Base-by-base conservation (phyloP, 2,888 invertebrate genomes). In the Melieria crassipennis region DNA sequence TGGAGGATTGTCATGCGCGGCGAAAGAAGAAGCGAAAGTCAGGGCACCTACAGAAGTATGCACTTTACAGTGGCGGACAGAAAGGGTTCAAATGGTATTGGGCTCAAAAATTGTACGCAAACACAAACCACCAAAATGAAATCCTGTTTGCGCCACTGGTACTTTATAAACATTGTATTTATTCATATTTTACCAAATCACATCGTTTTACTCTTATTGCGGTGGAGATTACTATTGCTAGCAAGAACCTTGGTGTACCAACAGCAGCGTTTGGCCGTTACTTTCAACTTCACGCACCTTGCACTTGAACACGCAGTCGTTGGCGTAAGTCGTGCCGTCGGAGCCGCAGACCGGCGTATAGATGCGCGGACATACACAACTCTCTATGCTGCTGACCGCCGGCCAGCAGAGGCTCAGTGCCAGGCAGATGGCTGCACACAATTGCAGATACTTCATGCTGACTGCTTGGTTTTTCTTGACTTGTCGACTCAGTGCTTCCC, bases 321-420 rank as follows among this genome's bases (percentile, higher is more conserved):
- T 85, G 5, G 78, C 30, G 64, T 85, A 85, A 30, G 83, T 81
- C 3, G 71, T 50, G 30, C 69, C 10, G 72, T 85, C 77, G 65
- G 76, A 76, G 63, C 77, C 85, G 73, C 85, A 85, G 3, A 85
- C 79, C 0, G 85, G 85, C 0, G 80, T 77, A 56, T 76, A 83
- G 61, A 78, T 81, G n/a, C 84, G 79, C 30, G 81, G 81, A 66
- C 85, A 85, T 4, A 84, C 79, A 7, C 85, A 85, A 1, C 71
- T 6, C 0, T 11, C n/a, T 6, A 58, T 57, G 16, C 69, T 75
- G 13, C 56, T 62, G 7, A 76, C 46, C 60, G 73, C 47, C 48
- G 75, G 60, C 60, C 62, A 65, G 70, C 63, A 69, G 46, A 64
- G 50, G 52, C 77, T 67, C 47, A 79, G 43, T 55, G 77, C 75